Evolutionary conservation across 2,797 vertebrate genomes (phyloP).

Genomic region (Ctenopoma multispine): DNA sequence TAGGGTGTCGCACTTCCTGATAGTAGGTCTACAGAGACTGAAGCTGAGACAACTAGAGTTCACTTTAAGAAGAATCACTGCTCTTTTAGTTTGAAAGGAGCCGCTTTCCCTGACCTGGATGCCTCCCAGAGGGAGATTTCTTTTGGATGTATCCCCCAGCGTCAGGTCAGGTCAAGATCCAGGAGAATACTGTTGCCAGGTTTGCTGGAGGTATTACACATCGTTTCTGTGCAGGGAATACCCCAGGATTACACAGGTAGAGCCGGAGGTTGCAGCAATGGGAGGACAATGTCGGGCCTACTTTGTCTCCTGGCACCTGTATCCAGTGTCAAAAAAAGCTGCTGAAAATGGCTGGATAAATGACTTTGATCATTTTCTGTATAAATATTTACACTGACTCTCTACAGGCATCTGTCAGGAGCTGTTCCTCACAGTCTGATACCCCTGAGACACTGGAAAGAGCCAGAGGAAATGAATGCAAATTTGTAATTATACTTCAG

Average conservation of each 20-base stretch:
- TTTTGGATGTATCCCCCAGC: slow-evolving; percentile 12
- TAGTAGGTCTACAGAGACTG: not conserved
- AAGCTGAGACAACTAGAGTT: not conserved
- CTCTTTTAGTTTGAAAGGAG: slow-evolving; percentile 29
- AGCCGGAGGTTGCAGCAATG: not conserved
- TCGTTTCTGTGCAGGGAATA: slow-evolving; percentile 15
- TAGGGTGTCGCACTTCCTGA: not conserved
- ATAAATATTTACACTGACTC: slow-evolving; percentile 48
- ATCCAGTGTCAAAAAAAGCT: slow-evolving; percentile 17
- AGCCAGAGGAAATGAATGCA: slow-evolving; percentile 65
- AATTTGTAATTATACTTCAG: slow-evolving; percentile 58
- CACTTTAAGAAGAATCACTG: slow-evolving; percentile 8
- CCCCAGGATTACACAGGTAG: not conserved
- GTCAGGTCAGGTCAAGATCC: slow-evolving; percentile 10
- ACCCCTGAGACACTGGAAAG: slow-evolving; percentile 33
- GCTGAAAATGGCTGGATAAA: slow-evolving; percentile 31
- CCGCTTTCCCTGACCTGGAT: slow-evolving; percentile 19
- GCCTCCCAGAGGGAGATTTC: not conserved
- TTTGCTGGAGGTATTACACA: slow-evolving; percentile 9
- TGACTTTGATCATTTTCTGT: slow-evolving; percentile 34
- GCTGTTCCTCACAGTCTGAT: slow-evolving; percentile 33
- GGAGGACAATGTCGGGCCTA: not conserved
- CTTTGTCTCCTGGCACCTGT: slow-evolving; percentile 1
- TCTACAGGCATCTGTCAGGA: slow-evolving; percentile 38
- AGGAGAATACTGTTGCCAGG: not conserved